Conservation (phyloP, 53 echinoderm and acorn worm species). For the Glandiceps talaboti region DNA sequence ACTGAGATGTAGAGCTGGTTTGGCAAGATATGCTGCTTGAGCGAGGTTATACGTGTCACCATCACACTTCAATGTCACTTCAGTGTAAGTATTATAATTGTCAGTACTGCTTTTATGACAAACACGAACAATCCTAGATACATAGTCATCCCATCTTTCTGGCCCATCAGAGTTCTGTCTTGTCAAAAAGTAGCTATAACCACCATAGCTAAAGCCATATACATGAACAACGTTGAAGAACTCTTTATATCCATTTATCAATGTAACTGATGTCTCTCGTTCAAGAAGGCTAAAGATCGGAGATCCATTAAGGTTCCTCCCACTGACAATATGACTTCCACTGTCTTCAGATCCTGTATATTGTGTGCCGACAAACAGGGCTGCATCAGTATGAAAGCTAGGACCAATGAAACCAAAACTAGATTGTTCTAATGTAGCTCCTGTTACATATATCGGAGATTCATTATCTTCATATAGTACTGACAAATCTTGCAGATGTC, state of each 20-base stretch:
- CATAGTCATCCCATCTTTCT: not conserved
- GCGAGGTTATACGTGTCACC: not conserved
- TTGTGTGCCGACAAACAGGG: not conserved
- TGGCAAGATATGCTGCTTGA: not conserved
- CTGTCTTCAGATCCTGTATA: not conserved
- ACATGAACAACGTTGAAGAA: not conserved
- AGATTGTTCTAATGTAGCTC: not conserved
- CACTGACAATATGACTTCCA: not conserved
- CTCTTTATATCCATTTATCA: too few species aligned
- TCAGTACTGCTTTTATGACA: not conserved
- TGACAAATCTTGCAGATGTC: conserved; percentile 12
- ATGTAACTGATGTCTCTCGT: not conserved
- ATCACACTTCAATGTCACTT: not conserved
- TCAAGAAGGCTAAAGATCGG: too few species aligned
- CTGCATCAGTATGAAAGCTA: not conserved
- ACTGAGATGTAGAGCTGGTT: not conserved
- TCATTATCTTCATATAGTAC: not conserved
- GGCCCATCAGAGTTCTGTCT: not conserved
- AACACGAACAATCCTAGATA: not conserved
- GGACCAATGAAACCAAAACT: not conserved
- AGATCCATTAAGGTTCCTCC: not conserved
- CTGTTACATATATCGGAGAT: not conserved
- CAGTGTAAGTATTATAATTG: not conserved
- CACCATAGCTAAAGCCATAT: not conserved
- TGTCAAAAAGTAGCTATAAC: not conserved